Conservation (phyloP, 2,888 invertebrate species). For the Lacanobia oleracea region DNA sequence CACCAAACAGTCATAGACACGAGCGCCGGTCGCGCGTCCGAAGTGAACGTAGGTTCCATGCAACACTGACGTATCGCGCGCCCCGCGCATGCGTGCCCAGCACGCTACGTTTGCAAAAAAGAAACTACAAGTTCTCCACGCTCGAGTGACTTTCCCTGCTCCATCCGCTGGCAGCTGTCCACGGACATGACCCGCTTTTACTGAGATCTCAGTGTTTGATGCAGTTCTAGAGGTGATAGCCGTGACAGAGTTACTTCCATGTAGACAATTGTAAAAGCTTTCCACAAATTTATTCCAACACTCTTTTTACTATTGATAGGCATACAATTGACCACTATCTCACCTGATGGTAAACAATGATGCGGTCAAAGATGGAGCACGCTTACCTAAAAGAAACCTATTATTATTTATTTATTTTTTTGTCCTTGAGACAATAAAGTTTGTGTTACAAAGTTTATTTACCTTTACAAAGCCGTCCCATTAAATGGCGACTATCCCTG, state of each 20-base stretch:
- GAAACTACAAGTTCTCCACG: constrained; percentile 81
- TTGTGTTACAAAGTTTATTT: not conserved
- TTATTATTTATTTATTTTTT: too few relatives aligned
- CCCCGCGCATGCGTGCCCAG: constrained; percentile 84
- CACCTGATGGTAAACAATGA: too few relatives aligned
- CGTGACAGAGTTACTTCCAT: constrained; percentile 32
- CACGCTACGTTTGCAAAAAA: constrained; percentile 83
- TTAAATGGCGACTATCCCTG: constrained; percentile 14
- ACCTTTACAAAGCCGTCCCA: constrained; percentile 2
- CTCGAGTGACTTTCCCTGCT: constrained; percentile 86
- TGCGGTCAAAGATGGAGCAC: too few relatives aligned
- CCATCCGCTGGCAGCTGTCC: constrained; percentile 68
- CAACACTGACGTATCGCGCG: constrained; percentile 85
- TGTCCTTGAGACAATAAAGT: too few relatives aligned
- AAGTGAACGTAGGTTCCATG: constrained; percentile 87
- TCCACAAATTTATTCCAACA: constrained; percentile 26
- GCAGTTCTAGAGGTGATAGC: constrained; percentile 56
- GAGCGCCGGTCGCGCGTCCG: constrained; percentile 87
- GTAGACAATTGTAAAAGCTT: constrained; percentile 59
- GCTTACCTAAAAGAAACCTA: too few relatives aligned
- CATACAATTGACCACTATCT: too few relatives aligned
- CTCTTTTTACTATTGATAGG: too few relatives aligned
- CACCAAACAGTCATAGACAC: constrained; percentile 77
- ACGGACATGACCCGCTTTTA: constrained; percentile 87
- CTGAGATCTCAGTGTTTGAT: constrained; percentile 67